Conservation (phyloP, 2,113 vertebrate genomes). For the Aldabrachelys gigantea region DNA sequence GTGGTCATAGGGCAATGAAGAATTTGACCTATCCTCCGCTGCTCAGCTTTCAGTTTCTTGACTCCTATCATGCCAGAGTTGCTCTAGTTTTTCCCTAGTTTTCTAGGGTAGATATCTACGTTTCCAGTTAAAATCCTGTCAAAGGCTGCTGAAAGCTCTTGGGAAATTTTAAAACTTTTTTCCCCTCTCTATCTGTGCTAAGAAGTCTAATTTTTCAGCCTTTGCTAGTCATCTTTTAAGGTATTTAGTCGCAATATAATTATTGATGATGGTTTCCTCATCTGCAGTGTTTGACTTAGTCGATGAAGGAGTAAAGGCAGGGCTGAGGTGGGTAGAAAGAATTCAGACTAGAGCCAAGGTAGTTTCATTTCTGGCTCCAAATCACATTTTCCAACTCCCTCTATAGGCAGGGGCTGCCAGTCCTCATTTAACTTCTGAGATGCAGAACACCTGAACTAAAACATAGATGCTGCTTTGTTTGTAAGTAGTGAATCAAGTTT, state of each 20-base stretch:
- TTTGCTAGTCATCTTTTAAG: constrained; percentile 5
- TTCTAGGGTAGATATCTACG: background rate
- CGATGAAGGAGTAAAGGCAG: constrained; percentile 41
- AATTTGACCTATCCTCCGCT: background rate
- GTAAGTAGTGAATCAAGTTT: constrained; percentile 40
- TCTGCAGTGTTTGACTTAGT: constrained; percentile 14
- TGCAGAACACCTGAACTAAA: constrained; percentile 52
- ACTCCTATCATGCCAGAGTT: background rate
- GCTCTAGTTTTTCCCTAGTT: background rate
- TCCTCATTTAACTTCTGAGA: constrained; percentile 40
- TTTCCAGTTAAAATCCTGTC: background rate
- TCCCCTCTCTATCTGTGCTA: constrained; percentile 19
- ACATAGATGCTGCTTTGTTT: constrained; percentile 35
- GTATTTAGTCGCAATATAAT: constrained; percentile 16
- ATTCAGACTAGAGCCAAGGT: constrained; percentile 15
- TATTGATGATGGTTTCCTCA: constrained; percentile 28
- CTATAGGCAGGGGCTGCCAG: constrained; percentile 20
- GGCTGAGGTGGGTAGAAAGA: constrained; percentile 15
- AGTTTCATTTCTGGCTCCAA: constrained; percentile 44
- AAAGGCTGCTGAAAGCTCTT: constrained; percentile 33
- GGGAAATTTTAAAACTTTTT: constrained; percentile 42
- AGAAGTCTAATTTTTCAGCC: background rate
- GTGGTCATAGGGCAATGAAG: background rate
- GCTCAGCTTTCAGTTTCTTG: background rate
- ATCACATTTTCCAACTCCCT: constrained; percentile 48